phyloP scores from a whole-genome alignment of 2,888 invertebrate genomes.

The Chydorus sphaericus region DNA sequence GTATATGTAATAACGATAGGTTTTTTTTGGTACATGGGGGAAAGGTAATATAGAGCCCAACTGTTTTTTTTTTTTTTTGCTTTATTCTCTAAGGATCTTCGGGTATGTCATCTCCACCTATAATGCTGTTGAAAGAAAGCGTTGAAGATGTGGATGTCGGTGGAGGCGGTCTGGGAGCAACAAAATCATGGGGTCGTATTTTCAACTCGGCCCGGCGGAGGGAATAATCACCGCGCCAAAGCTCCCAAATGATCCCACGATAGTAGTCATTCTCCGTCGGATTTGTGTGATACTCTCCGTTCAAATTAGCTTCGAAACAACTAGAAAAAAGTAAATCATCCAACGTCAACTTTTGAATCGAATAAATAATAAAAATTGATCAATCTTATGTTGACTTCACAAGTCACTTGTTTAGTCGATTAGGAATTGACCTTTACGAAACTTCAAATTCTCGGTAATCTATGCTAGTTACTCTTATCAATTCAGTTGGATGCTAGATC shows the following conservation, averaged over 20 bases:
- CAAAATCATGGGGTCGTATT: conserved; percentile 25
- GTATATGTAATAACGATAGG: neutral
- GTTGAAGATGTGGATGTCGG: neutral
- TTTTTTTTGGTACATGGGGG: neutral
- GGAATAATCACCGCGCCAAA: conserved; percentile 41
- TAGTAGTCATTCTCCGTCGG: conserved; percentile 34
- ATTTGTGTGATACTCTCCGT: conserved; percentile 35
- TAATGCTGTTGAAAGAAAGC: too few species aligned
- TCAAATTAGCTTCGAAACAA: conserved; percentile 41
- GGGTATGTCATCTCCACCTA: conserved; percentile 11
- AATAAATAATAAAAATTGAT: neutral
- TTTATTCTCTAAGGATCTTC: conserved; percentile 13
- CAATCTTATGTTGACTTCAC: neutral
- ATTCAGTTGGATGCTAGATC: neutral
- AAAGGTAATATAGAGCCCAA: neutral
- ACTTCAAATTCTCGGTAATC: neutral
- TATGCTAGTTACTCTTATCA: neutral
- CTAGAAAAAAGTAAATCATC: conserved; percentile 25
- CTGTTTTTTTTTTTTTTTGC: too few species aligned
- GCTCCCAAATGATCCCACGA: conserved; percentile 41
- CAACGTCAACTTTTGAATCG: neutral
- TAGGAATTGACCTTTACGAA: neutral
- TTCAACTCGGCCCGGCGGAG: conserved; percentile 35
- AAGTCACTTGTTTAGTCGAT: neutral
- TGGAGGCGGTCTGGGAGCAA: conserved; percentile 1